Conservation (phyloP, 2,113 vertebrate species). For the Datnioides undecimradiatus region DNA sequence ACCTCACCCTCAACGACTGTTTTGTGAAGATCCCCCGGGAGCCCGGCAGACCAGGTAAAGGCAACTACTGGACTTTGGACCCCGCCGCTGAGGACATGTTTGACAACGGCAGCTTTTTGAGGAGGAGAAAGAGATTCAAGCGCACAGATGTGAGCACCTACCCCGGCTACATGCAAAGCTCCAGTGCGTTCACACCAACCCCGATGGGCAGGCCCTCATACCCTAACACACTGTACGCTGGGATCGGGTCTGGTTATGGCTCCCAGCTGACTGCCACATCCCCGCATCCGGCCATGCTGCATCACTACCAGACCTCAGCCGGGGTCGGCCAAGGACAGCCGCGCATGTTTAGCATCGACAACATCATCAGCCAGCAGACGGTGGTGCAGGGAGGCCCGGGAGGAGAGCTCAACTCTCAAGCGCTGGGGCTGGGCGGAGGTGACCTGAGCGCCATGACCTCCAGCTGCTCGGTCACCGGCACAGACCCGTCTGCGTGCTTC, state of each 20-base stretch:
- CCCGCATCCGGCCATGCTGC: constrained; percentile 85
- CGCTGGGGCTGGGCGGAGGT: constrained; percentile 77
- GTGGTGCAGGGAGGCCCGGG: constrained; percentile 82
- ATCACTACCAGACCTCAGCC: constrained; percentile 84
- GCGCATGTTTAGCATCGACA: constrained; percentile 96
- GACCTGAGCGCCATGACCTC: constrained; percentile 82
- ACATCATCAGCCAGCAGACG: constrained; percentile 91
- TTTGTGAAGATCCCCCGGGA: constrained; percentile 91
- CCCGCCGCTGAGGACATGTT: constrained; percentile 92
- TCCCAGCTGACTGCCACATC: constrained; percentile 78
- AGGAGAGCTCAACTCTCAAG: constrained; percentile 81
- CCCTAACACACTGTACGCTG: constrained; percentile 83
- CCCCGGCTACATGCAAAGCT: constrained; percentile 91
- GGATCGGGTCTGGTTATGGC: constrained; percentile 82
- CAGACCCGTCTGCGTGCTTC: constrained; percentile 85
- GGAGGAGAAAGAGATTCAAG: constrained; percentile 89
- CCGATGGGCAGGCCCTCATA: constrained; percentile 84
- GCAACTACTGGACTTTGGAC: constrained; percentile 91
- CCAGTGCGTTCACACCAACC: constrained; percentile 89
- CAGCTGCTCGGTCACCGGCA: constrained; percentile 81
- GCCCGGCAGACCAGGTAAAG: constrained; percentile 89
- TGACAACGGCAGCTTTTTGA: constrained; percentile 89
- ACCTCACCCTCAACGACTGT: constrained; percentile 91
- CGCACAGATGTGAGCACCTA: constrained; percentile 92
- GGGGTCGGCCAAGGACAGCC: constrained; percentile 83